Percentiles rank a stretch among this genome's conserved stretches.
These are phyloP conservation scores for Lamellibrachia columna DNA, from an alignment of 2,888 invertebrate genomes.

Conservation along the genomic window DNA sequence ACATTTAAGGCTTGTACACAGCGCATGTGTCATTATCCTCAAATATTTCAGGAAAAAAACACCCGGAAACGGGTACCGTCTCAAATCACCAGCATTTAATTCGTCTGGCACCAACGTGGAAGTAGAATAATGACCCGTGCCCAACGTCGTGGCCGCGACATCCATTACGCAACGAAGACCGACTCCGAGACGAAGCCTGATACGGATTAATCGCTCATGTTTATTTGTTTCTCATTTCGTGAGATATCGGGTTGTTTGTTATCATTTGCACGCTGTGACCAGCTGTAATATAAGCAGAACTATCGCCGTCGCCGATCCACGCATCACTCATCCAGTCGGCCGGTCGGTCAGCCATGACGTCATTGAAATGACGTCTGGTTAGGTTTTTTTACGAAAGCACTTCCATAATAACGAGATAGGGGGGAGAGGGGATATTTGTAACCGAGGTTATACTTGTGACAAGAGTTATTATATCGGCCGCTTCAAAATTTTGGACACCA, in stretches of 20 bases:
- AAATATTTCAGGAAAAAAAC: not conserved
- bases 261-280: conserved; percentile 5
- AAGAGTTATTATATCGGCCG: too few species aligned
- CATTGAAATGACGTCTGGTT: not conserved
- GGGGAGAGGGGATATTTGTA: not conserved
- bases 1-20: too few species aligned
- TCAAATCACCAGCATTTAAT: not conserved
- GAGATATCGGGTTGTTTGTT: not conserved
- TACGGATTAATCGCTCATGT: not conserved
- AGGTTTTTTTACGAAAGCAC: not conserved
- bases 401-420: not conserved
- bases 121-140: not conserved
- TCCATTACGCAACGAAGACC: not conserved
- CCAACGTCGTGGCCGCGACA: not conserved
- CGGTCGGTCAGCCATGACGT: not conserved
- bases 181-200: not conserved
- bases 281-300: not conserved
- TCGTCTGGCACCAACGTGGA: not conserved
- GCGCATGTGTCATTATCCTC: too few species aligned
- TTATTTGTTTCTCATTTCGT: conserved; percentile 4
- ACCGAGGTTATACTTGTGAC: too few species aligned
- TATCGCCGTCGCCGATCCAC: not conserved
- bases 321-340: not conserved
- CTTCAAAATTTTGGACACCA: not conserved
- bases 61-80: not conserved